Conservation (phyloP, 2,113 vertebrate species). For the Ellobius talpinus region DNA sequence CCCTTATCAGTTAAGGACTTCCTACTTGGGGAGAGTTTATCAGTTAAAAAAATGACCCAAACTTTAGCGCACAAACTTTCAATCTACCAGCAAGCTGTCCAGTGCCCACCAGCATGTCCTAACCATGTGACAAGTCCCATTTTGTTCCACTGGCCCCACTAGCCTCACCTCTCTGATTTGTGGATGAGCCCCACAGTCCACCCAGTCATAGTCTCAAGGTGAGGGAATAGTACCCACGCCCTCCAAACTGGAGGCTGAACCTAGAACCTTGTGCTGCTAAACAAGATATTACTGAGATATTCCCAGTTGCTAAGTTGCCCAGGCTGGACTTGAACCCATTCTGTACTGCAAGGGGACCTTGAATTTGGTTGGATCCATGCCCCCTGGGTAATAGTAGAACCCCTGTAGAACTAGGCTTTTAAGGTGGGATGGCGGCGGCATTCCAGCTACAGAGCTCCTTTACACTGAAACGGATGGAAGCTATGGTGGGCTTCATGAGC, state of each 20-base stretch:
- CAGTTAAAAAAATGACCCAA: not conserved
- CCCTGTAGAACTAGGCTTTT: not conserved
- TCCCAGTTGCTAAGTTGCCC: not conserved
- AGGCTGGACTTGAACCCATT: not conserved
- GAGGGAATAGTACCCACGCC: not conserved
- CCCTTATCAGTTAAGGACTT: constrained; percentile 15
- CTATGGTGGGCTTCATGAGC: not conserved
- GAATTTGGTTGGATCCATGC: not conserved
- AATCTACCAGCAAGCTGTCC: not conserved
- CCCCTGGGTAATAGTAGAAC: not conserved
- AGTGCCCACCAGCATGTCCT: not conserved
- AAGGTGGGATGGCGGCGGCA: rapidly evolving
- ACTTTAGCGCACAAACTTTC: constrained; percentile 37
- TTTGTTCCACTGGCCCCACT: not conserved
- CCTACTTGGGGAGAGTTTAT: constrained; percentile 32
- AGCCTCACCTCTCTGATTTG: not conserved
- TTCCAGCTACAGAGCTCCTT: not conserved
- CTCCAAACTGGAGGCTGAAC: not conserved
- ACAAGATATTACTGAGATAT: not conserved
- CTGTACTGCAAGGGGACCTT: no score
- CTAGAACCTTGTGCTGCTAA: no score
- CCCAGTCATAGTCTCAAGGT: not conserved
- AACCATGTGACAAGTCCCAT: not conserved
- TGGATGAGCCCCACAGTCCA: not conserved
- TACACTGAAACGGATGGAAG: not conserved